These are phyloP conservation scores for Tylochromis polylepis DNA, from an alignment of 2,113 vertebrate genomes.

Conservation along the genomic window DNA sequence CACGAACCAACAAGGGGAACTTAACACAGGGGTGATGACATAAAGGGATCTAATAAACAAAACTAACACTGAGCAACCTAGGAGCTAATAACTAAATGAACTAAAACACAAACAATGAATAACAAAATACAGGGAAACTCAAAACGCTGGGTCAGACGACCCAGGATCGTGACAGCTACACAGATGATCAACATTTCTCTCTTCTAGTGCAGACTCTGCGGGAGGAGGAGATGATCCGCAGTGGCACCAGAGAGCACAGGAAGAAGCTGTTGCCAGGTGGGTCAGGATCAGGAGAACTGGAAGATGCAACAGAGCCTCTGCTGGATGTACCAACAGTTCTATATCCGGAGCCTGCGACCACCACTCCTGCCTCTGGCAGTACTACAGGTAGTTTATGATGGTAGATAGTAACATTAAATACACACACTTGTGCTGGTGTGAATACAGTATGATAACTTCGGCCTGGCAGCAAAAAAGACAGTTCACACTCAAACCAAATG, in stretches of 20 bases:
- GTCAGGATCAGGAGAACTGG: slow-evolving; percentile 66
- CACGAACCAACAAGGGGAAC: no score
- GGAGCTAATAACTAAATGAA: no score
- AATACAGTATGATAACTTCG: not conserved
- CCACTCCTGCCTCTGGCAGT: not conserved
- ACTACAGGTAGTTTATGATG: slow-evolving; percentile 25
- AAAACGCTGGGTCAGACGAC: no score
- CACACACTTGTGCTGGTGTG: not conserved
- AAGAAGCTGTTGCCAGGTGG: slow-evolving; percentile 61
- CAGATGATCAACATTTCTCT: not conserved
- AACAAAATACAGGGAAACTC: no score
- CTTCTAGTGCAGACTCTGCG: slow-evolving; percentile 60
- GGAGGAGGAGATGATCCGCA: slow-evolving; percentile 72
- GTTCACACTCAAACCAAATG: not conserved
- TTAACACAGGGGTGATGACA: no score
- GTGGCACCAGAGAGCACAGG: slow-evolving; percentile 60
- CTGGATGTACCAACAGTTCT: slow-evolving; percentile 56
- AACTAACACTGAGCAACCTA: no score
- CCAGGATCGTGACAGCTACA: no score
- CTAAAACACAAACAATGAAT: no score
- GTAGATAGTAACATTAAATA: not conserved
- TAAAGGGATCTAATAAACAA: no score
- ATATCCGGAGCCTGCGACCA: slow-evolving; percentile 53
- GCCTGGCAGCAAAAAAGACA: not conserved
- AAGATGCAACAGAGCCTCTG: slow-evolving; percentile 57